A percentile compares a stretch with the other conserved stretches of the same genome.
Evolutionary conservation across 2,113 vertebrate genomes (phyloP).

Genomic region (Sturnira hondurensis): DNA sequence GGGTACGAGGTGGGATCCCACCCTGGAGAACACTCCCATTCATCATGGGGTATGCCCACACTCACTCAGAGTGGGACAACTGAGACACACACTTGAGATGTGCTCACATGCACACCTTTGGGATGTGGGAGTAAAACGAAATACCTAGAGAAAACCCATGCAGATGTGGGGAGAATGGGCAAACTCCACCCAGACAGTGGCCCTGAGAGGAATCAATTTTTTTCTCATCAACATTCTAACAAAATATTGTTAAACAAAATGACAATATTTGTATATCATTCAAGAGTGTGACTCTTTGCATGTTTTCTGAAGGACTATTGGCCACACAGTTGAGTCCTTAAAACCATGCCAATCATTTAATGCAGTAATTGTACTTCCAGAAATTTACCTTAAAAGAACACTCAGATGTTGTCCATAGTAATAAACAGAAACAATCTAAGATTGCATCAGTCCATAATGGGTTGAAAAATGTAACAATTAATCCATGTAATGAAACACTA

Average conservation of each 20-base stretch:
- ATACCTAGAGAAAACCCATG: not conserved
- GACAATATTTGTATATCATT: not conserved
- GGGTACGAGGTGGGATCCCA: not conserved
- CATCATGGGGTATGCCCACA: not conserved
- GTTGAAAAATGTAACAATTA: not conserved
- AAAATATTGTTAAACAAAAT: not conserved
- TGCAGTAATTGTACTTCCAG: not conserved
- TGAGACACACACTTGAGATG: not conserved
- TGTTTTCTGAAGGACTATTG: not conserved
- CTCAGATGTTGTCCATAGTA: not conserved
- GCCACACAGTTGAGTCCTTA: not conserved
- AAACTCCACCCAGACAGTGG: not conserved
- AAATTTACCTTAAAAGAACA: not conserved
- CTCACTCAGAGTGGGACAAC: not conserved
- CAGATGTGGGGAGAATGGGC: not conserved
- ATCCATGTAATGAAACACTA: not conserved
- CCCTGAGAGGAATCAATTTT: no score
- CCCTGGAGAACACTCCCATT: not conserved
- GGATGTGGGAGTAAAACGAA: not conserved
- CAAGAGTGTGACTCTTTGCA: not conserved
- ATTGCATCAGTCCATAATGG: not conserved
- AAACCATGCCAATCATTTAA: not conserved
- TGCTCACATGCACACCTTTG: not conserved
- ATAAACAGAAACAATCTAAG: not conserved
- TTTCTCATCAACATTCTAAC: not conserved